Percentiles rank a stretch among this genome's conserved stretches.
Evolutionary conservation across 2,797 vertebrate genomes (phyloP).

Genomic region (Sphenodon punctatus): DNA sequence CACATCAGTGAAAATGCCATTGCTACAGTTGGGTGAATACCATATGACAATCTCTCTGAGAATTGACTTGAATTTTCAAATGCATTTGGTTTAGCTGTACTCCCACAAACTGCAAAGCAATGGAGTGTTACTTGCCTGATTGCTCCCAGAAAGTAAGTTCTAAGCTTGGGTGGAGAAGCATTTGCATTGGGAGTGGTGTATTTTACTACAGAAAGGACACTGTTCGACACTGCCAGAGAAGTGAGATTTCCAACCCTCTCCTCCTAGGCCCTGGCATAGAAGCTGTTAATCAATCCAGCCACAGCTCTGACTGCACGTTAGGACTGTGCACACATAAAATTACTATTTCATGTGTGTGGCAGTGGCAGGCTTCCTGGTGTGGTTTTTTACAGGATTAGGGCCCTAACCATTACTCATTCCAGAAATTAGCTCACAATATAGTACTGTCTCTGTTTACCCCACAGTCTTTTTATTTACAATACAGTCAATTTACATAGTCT

Average conservation of each 20-base stretch:
- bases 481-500: too few relatives aligned
- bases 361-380: too few relatives aligned
- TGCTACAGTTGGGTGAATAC: not conserved
- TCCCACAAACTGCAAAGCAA: fast-evolving
- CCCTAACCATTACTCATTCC: too few relatives aligned
- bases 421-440: too few relatives aligned
- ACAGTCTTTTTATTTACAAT: too few relatives aligned
- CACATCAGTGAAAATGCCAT: not conserved
- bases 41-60: not conserved
- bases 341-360: too few relatives aligned
- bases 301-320: not conserved
- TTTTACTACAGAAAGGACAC: not conserved
- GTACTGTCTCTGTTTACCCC: too few relatives aligned
- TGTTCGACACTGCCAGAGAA: not conserved
- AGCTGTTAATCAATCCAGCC: not conserved
- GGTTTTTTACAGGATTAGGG: too few relatives aligned
- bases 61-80: constrained; percentile 4
- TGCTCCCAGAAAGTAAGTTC: not conserved
- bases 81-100: not conserved
- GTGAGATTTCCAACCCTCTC: not conserved
- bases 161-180: fast-evolving
- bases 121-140: not conserved
- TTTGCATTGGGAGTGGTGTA: not conserved
- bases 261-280: not conserved
- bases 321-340: not conserved